Base-by-base conservation (phyloP, 2,797 vertebrate genomes). In the Macroramphosus scolopax region DNA sequence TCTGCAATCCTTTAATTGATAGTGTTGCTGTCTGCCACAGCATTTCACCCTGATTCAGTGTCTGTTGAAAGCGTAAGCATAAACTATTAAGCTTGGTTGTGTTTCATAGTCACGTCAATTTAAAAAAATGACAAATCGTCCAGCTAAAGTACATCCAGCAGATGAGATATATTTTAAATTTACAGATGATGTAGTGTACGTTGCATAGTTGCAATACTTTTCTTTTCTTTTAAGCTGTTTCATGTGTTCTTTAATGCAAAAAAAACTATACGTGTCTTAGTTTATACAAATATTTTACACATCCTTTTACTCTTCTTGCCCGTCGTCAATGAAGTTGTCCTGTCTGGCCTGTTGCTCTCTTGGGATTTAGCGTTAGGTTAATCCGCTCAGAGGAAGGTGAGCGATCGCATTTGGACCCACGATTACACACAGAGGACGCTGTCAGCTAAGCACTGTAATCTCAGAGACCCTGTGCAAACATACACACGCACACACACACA, bases 351-450 rank as follows among this genome's bases (percentile, higher is more conserved):
- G 82, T 81, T 89, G 78, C 81, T 89, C 78, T 89, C 84, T 83
- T 77, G 87, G 88, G 82, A 87, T 89, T 89, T 88, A 86, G 82
- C 77, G 78, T 86, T 83, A 84, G 82, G 81, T 81, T 90, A 87
- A 90, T 91, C 88, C 85, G 84, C 80, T 88, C 84, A 89, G 81
- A 74, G 90, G 82, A 79, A 80, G 83, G 83, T 87, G 84, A 88
- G 78, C 84, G 29, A 84, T 91, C 68, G 66, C 87, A 77, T 89
- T 83, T 88, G 88, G 88, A 89, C 83, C 88, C 82, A 84, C 89
- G 87, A 92, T 93, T 92, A 92, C 87, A 92, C 86, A 92, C 87
- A 80, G 69, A 83, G 78, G 76, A 82, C 79, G 82, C 81, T 84
- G 86, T 89, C 81, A 87, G 86, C 78, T 66, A 69, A 88, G 71